phyloP scores from a whole-genome alignment of 2,888 invertebrate genomes.

The Lasioglossum lativentre region DNA sequence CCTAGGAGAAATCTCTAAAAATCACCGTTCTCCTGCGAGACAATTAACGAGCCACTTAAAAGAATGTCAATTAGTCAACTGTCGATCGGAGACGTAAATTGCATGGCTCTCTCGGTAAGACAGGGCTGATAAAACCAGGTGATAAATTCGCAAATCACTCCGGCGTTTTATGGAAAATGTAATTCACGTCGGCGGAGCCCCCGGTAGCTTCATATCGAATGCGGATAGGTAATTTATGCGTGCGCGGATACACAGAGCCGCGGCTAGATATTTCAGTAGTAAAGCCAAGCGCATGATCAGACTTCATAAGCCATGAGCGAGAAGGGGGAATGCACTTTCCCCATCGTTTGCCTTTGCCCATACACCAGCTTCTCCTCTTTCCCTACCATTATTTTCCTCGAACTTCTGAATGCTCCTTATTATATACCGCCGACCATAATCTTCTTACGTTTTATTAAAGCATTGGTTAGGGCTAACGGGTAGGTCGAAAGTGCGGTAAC shows the following conservation, averaged over 20 bases:
- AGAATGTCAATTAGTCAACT: neutral
- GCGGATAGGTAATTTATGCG: conserved; percentile 24
- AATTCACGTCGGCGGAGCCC: neutral
- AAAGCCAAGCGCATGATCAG: conserved; percentile 45
- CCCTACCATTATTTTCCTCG: neutral
- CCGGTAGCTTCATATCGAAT: conserved; percentile 9
- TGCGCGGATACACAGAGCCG: neutral
- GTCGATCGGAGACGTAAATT: neutral
- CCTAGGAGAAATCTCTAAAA: neutral
- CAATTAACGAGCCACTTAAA: neutral
- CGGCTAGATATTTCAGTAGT: conserved; percentile 41
- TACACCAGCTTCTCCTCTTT: neutral
- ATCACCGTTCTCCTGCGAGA: no score
- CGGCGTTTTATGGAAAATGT: conserved; percentile 1
- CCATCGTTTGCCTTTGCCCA: conserved; percentile 18
- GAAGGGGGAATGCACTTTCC: conserved; percentile 12
- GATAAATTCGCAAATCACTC: conserved; percentile 21
- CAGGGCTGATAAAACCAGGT: neutral
- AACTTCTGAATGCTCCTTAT: conserved; percentile 12
- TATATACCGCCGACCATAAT: neutral
- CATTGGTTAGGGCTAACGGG: neutral
- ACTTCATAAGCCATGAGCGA: conserved; percentile 10
- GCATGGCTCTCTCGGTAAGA: neutral
- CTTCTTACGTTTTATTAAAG: conserved; percentile 25
- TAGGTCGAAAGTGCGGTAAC: neutral